Base-by-base conservation (phyloP, 2,797 vertebrate species). In the Chelmon rostratus region DNA sequence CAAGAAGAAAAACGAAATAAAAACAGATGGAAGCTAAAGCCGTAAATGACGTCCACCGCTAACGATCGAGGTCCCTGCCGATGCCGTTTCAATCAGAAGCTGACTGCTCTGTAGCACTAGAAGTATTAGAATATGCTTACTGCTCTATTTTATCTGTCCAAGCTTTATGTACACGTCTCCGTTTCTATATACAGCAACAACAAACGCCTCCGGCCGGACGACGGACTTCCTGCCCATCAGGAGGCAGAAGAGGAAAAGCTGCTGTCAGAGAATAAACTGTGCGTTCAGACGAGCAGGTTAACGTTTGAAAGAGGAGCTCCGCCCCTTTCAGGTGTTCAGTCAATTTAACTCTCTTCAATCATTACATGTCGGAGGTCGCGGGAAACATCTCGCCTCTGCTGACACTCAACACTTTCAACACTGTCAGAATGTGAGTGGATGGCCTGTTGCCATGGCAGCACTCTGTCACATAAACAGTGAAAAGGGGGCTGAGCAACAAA, bases 121-220 rank as follows among this genome's bases (percentile, higher is more conserved):
- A 15, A 64, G 18, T 49, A 82, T 84, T 81, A 88, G 65, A 79
- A 84, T 83, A 64, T 19, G 77, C 80, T 74, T 73, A 23, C 69
- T 25, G 70, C 73, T 84, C 61, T 85, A 81, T 75, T 71, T 69
- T 0, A 63, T 82, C 79, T 70, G 18, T 74, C 82, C 68, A 44
- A 78, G 81, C 73, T 78, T 78, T 87, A 89, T 86, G 38, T 90
- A 91, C 86, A 90, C 75, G 74, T 82, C 70, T 70, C 75, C 21
- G 53, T 63, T 62, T 68, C 6, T 65, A 85, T 86, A 3, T 82
- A 89, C 87, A 89, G 79, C 74, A 8, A 73, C 74, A 3, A 16
- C 9, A 18, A 63, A 49, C 18, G 16, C 50, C 57, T 42, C 57
- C 58, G 10, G 28, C 25, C 64, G n/a, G 49, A 13, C 28, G 10